Evolutionary conservation across 1,140 invertebrate species (phyloP).

Genomic region (Euwallacea similis): DNA sequence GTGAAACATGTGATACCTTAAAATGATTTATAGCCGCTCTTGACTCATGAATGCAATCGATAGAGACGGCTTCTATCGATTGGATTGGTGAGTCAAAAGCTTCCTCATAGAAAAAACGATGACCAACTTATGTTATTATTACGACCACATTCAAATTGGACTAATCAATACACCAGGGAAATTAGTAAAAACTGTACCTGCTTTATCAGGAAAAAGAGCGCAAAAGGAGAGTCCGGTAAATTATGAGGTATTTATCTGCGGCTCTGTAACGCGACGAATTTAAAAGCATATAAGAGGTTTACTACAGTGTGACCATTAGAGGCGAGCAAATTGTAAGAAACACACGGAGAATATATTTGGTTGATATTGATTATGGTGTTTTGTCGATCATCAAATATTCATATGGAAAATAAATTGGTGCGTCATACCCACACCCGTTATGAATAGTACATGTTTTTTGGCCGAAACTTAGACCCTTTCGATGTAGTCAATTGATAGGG

Average conservation of each 20-base stretch:
- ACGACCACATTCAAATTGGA: constrained; percentile 1
- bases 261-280: no score
- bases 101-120: background rate
- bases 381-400: no score
- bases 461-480: background rate
- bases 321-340: no score
- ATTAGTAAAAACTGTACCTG: constrained; percentile 10
- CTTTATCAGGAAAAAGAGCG: constrained; percentile 6
- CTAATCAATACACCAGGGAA: constrained; percentile 15
- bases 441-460: background rate
- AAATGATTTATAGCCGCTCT: background rate
- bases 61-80: no score
- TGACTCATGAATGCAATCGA: no score
- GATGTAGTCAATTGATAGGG: background rate
- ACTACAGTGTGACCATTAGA: no score
- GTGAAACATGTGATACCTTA: background rate
- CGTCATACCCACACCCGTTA: no score
- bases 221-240: background rate
- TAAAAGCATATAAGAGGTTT: no score
- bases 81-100: background rate
- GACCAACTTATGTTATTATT: background rate
- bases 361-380: no score
- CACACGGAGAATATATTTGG: no score
- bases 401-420: no score
- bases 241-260: no score